phyloP scores from a whole-genome alignment of 2,888 invertebrate genomes.

The Dastarcus helophoroides region DNA sequence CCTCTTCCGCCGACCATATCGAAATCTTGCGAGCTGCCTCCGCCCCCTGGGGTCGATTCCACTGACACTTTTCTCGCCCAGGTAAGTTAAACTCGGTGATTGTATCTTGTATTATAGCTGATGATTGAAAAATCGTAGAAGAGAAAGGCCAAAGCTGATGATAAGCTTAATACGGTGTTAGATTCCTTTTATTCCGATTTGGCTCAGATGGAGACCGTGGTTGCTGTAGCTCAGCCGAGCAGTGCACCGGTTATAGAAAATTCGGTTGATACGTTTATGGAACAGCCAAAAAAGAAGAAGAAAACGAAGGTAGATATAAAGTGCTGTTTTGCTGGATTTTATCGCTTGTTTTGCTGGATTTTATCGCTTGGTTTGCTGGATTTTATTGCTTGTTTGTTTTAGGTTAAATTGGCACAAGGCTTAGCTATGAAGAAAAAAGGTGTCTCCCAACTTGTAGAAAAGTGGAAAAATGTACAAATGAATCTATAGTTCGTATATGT shows the following conservation, averaged over 20 bases:
- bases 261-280: constrained; percentile 16
- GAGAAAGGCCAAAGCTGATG: constrained; percentile 20
- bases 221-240: constrained; percentile 9
- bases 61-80: constrained; percentile 25
- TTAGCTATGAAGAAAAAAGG: no score
- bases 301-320: constrained; percentile 31
- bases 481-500: no score
- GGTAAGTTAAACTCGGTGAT: constrained; percentile 11
- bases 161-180: constrained; percentile 39
- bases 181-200: constrained; percentile 51
- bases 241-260: constrained; percentile 7
- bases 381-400: no score
- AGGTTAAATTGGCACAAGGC: no score
- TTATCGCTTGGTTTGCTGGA: no score
- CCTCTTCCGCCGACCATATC: constrained; percentile 13
- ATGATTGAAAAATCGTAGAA: not conserved
- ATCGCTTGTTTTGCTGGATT: no score
- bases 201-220: constrained; percentile 41
- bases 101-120: constrained; percentile 14
- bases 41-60: constrained; percentile 45
- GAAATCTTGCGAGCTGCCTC: constrained; percentile 31
- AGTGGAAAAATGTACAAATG: no score
- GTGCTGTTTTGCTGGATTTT: no score
- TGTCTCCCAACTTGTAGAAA: no score
- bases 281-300: constrained; percentile 34